Percentiles rank a stretch among this genome's conserved stretches.
Conservation (phyloP, 2,113 vertebrate genomes). For the Nothobranchius kuhntae region DNA sequence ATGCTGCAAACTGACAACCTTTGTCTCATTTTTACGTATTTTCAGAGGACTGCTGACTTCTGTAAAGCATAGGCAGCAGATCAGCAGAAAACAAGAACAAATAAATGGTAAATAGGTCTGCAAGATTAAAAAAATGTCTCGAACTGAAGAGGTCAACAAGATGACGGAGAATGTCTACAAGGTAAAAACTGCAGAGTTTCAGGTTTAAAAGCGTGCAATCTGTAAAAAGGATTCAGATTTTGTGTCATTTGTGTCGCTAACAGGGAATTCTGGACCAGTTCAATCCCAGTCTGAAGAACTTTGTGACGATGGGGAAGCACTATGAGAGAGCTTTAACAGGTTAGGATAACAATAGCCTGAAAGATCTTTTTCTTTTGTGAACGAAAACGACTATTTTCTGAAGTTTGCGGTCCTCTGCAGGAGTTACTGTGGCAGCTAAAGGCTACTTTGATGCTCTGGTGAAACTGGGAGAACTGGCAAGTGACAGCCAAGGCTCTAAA, state of each 20-base stretch:
- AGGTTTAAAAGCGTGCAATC: background rate
- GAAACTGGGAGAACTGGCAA: conserved; percentile 86
- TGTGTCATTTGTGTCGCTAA: conserved; percentile 9
- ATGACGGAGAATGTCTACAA: conserved; percentile 88
- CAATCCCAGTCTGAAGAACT: conserved; percentile 88
- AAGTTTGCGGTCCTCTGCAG: conserved; percentile 57
- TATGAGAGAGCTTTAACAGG: conserved; percentile 87
- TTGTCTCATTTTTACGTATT: background rate
- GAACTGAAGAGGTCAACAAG: conserved; percentile 87
- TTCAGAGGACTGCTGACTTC: conserved; percentile 24
- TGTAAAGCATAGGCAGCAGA: conserved; percentile 36
- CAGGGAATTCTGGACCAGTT: conserved; percentile 87
- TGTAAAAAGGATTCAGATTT: background rate
- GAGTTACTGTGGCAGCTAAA: conserved; percentile 85
- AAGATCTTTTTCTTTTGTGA: no score
- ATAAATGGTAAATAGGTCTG: background rate
- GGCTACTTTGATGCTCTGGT: conserved; percentile 88
- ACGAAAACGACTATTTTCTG: background rate
- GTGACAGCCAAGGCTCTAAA: conserved; percentile 88
- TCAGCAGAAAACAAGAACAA: background rate
- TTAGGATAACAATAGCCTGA: conserved; percentile 36
- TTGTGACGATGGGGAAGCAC: conserved; percentile 87
- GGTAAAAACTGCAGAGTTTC: conserved; percentile 54
- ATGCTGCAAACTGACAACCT: background rate
- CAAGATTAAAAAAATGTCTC: conserved; percentile 76